These are phyloP conservation scores for Mormyrops attenuatus DNA, from an alignment of 2,797 vertebrate species.

Conservation along the genomic window DNA sequence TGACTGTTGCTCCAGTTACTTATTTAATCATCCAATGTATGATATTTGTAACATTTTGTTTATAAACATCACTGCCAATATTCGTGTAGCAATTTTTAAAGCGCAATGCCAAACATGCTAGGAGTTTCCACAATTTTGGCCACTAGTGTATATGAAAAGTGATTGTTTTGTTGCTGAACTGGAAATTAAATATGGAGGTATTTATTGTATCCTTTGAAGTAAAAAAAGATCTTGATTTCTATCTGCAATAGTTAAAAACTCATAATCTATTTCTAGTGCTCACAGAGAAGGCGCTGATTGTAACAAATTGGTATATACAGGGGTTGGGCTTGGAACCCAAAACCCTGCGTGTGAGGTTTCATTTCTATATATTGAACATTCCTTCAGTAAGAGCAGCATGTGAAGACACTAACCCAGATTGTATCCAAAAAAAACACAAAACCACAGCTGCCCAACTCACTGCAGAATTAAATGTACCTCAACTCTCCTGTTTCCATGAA, in stretches of 20 bases:
- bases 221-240: not conserved
- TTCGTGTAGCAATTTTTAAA: no score
- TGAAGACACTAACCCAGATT: not conserved
- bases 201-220: not conserved
- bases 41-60: no score
- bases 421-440: not conserved
- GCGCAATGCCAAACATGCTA: no score
- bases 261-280: not conserved
- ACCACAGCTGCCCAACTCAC: not conserved
- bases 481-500: not conserved
- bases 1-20: no score
- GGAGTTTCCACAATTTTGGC: no score
- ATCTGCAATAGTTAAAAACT: not conserved
- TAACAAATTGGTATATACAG: not conserved
- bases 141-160: not conserved
- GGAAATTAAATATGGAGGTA: not conserved
- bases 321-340: not conserved
- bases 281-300: not conserved
- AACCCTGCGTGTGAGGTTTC: not conserved
- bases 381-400: not conserved
- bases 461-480: not conserved
- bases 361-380: not conserved
- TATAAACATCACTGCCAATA: no score
- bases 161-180: not conserved
- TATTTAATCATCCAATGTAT: no score